Percentiles rank a stretch among this genome's conserved stretches.
phyloP scores from a whole-genome alignment of 2,113 vertebrate species.

The human region DNA sequence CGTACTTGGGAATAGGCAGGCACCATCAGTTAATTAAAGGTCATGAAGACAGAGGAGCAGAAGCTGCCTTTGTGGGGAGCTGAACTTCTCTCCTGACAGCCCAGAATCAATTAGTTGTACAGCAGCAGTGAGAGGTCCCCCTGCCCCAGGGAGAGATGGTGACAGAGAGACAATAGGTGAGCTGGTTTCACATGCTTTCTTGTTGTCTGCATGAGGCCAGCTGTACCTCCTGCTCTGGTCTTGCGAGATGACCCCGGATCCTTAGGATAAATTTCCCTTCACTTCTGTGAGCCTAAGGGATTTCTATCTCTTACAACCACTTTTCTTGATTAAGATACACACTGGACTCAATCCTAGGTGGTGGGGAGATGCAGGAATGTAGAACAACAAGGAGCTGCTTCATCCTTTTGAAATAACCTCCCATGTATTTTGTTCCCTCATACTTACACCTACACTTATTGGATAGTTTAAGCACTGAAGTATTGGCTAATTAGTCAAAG shows the following conservation, averaged over 20 bases:
- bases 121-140: not conserved
- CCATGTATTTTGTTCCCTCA: not conserved
- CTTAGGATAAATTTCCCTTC: not conserved
- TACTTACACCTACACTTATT: not conserved
- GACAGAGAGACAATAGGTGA: not conserved
- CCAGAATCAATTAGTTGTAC: not conserved
- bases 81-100: not conserved
- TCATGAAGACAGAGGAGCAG: not conserved
- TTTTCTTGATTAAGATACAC: not conserved
- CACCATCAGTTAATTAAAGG: not conserved
- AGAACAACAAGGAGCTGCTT: not conserved
- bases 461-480: not conserved
- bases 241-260: not conserved
- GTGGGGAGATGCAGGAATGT: not conserved
- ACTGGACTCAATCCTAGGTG: not conserved
- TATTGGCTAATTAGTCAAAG: not conserved
- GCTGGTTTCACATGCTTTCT: not conserved
- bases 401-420: not conserved
- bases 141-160: not conserved
- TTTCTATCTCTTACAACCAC: not conserved
- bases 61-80: not conserved
- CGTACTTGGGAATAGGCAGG: not conserved
- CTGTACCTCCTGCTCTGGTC: not conserved
- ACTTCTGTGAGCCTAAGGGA: not conserved
- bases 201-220: not conserved